These are phyloP conservation scores for Celastrina argiolus DNA, from an alignment of 2,888 invertebrate genomes.

Conservation along the genomic window DNA sequence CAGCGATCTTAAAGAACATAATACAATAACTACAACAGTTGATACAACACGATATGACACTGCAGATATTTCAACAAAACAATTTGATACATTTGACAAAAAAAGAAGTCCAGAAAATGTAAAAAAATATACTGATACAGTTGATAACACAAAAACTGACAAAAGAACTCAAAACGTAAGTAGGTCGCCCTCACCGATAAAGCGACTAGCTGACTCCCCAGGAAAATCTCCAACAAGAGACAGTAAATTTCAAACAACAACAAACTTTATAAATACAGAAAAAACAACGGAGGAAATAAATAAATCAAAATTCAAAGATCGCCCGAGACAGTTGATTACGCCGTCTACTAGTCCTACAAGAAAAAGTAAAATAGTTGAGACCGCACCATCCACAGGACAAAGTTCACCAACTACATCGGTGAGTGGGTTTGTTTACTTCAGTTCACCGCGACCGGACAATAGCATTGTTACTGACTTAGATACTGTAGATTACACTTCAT, in stretches of 20 bases:
- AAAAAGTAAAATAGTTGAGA: conserved; percentile 52
- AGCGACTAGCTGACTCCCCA: conserved; percentile 42
- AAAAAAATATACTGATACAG: neutral
- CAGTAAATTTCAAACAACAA: conserved; percentile 46
- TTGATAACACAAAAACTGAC: neutral
- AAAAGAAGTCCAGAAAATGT: conserved; percentile 34
- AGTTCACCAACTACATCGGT: conserved; percentile 76
- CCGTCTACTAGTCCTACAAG: conserved; percentile 75
- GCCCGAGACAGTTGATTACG: conserved; percentile 60
- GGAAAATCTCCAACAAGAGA: conserved; percentile 45
- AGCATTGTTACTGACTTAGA: conserved; percentile 60
- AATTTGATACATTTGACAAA: conserved; percentile 44
- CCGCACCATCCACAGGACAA: conserved; percentile 62
- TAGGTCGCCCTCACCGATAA: conserved; percentile 14
- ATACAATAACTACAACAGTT: neutral
- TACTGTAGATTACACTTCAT: conserved; percentile 44
- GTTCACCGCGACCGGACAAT: conserved; percentile 50
- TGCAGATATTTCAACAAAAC: conserved; percentile 40
- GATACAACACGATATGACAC: conserved; percentile 40
- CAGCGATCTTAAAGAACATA: neutral
- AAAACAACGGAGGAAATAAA: conserved; percentile 49
- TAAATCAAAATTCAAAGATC: conserved; percentile 48
- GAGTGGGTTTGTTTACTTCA: conserved; percentile 73
- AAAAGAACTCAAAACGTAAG: neutral
- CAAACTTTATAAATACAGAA: conserved; percentile 56